Evolutionary conservation across 1,140 invertebrate species (phyloP).

Genomic region (Nautilus pompilius): DNA sequence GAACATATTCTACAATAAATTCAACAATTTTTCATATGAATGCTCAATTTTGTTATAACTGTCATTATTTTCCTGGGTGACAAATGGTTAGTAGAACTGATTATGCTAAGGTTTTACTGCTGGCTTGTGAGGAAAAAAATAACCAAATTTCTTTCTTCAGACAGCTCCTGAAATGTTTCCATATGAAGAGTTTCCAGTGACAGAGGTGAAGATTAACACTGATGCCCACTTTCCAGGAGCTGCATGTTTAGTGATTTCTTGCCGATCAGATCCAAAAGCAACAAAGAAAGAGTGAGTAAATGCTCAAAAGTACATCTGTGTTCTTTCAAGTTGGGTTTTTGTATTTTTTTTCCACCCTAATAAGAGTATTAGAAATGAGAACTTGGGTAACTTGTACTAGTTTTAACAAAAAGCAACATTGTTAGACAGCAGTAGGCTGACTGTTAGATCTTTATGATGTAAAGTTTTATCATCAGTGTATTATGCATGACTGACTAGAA

Average conservation of each 20-base stretch:
- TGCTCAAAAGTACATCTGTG: background rate
- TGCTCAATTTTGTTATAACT: too few relatives aligned
- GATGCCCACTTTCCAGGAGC: conserved; percentile 51
- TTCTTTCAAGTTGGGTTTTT: too few relatives aligned
- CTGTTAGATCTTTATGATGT: too few relatives aligned
- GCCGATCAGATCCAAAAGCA: conserved; percentile 45
- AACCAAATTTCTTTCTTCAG: conserved; percentile 18
- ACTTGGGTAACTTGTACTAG: background rate
- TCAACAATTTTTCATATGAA: too few relatives aligned
- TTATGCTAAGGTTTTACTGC: too few relatives aligned
- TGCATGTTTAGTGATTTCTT: conserved; percentile 51
- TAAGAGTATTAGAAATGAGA: background rate
- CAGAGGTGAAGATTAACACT: conserved; percentile 45
- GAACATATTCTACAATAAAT: too few relatives aligned
- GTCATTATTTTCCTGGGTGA: background rate
- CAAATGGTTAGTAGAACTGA: too few relatives aligned
- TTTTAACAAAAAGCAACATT: background rate
- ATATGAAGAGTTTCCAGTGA: conserved; percentile 48
- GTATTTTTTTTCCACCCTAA: background rate
- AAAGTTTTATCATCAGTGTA: too few relatives aligned
- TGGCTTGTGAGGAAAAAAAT: background rate
- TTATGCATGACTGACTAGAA: too few relatives aligned
- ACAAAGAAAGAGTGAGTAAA: conserved; percentile 52
- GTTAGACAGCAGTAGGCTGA: too few relatives aligned
- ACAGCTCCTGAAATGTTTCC: conserved; percentile 53